Conservation (phyloP, 1,140 invertebrate species). For the Brachionus rubens region DNA sequence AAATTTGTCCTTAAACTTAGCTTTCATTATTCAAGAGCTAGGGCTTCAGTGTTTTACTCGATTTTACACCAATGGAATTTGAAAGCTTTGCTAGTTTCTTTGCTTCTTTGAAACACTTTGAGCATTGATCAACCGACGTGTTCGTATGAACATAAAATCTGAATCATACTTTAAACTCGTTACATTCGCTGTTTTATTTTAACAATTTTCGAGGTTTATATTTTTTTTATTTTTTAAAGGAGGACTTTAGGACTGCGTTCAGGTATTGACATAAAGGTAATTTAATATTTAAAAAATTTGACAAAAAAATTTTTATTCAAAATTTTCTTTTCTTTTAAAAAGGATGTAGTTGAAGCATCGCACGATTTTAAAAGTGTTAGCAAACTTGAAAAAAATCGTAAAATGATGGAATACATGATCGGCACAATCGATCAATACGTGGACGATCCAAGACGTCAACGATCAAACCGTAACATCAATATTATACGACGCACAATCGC, state of each 20-base stretch:
- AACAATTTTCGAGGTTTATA: too few species aligned
- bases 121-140: too few species aligned
- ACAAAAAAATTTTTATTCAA: too few species aligned
- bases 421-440: constrained; percentile 46
- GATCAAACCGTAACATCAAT: constrained; percentile 38
- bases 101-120: too few species aligned
- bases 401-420: constrained; percentile 46
- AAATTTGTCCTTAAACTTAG: too few species aligned
- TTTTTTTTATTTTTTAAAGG: background rate
- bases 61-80: too few species aligned
- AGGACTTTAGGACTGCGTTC: constrained; percentile 5
- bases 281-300: background rate
- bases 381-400: constrained; percentile 40
- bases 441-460: constrained; percentile 36
- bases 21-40: too few species aligned
- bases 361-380: constrained; percentile 39
- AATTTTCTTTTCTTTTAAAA: background rate
- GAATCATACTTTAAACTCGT: too few species aligned
- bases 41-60: too few species aligned
- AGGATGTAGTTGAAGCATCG: constrained; percentile 41
- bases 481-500: background rate
- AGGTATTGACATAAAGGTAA: constrained; percentile 46
- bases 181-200: too few species aligned
- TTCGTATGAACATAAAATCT: too few species aligned
- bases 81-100: too few species aligned